Evolutionary conservation across 2,888 invertebrate species (phyloP).

Genomic region (Dicyrtomina minuta): DNA sequence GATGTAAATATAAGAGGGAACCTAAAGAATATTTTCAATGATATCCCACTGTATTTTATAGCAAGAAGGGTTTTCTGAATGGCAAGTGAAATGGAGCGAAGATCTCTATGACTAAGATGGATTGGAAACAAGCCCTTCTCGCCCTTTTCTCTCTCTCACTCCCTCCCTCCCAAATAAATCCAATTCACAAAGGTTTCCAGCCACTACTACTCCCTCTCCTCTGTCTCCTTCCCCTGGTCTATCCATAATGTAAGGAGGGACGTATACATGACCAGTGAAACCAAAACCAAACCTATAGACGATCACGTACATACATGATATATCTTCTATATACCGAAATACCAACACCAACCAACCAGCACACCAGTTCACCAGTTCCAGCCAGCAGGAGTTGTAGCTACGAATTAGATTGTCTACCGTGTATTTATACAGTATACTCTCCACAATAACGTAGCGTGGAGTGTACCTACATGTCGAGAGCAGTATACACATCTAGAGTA

Average conservation of each 20-base stretch:
- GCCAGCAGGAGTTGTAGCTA: neutral
- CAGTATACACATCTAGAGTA: neutral
- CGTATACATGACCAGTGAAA: slow-evolving; percentile 8
- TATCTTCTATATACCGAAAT: neutral
- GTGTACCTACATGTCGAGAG: neutral
- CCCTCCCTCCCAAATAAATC: slow-evolving; percentile 49
- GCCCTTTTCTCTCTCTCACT: slow-evolving; percentile 45
- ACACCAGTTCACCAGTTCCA: neutral
- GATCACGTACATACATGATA: neutral
- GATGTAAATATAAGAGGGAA: neutral
- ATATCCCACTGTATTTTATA: slow-evolving; percentile 2
- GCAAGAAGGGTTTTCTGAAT: slow-evolving; percentile 41
- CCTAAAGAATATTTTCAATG: neutral
- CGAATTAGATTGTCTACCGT: neutral
- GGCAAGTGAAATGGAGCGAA: slow-evolving; percentile 53
- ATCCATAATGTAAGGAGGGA: slow-evolving; percentile 1
- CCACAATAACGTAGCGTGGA: neutral
- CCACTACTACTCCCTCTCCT: neutral
- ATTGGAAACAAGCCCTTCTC: slow-evolving; percentile 45
- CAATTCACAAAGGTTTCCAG: slow-evolving; percentile 28
- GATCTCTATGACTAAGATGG: slow-evolving; percentile 53
- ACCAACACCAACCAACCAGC: neutral
- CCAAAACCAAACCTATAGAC: neutral
- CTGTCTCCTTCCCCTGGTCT: neutral
- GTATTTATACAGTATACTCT: no score